Percentiles rank a stretch among this genome's conserved stretches.
Conservation (phyloP, 2,113 vertebrate species). For the Hymenochirus boettgeri region DNA sequence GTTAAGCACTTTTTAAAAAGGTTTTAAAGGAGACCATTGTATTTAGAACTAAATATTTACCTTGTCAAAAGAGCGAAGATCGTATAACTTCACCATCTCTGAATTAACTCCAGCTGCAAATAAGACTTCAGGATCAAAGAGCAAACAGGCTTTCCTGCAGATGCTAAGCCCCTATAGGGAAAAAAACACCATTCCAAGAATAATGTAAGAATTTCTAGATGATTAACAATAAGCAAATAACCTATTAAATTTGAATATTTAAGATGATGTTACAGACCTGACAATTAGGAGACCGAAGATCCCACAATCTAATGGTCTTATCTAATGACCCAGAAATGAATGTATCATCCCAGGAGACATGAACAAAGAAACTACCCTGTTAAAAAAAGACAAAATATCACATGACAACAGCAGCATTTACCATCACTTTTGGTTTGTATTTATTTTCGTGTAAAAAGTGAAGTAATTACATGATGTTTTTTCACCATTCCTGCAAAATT, state of each 20-base stretch:
- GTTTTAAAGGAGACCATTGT: background rate
- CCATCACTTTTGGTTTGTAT: too few species aligned
- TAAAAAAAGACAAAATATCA: conserved; percentile 39
- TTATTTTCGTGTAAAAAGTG: too few species aligned
- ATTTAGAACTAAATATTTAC: conserved; percentile 50
- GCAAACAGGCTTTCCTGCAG: conserved; percentile 96
- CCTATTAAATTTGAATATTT: background rate
- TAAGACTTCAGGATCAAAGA: conserved; percentile 97
- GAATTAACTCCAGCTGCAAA: conserved; percentile 97
- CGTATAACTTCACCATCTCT: conserved; percentile 98
- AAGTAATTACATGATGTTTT: too few species aligned
- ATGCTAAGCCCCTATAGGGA: conserved; percentile 86
- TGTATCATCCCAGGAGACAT: conserved; percentile 98
- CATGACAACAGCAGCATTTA: too few species aligned
- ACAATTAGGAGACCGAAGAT: conserved; percentile 94
- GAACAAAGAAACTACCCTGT: conserved; percentile 92
- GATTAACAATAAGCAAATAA: too few species aligned
- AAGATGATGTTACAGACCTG: conserved; percentile 63
- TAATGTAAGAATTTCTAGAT: background rate
- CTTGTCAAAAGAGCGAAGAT: conserved; percentile 97
- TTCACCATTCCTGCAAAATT: too few species aligned
- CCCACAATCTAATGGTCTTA: conserved; percentile 97
- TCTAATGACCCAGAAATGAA: conserved; percentile 97
- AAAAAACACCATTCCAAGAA: background rate
- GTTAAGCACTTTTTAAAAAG: too few species aligned